Percentiles rank a stretch among this genome's conserved stretches.
Conservation (phyloP, 2,113 vertebrate genomes). For the Columba livia region DNA sequence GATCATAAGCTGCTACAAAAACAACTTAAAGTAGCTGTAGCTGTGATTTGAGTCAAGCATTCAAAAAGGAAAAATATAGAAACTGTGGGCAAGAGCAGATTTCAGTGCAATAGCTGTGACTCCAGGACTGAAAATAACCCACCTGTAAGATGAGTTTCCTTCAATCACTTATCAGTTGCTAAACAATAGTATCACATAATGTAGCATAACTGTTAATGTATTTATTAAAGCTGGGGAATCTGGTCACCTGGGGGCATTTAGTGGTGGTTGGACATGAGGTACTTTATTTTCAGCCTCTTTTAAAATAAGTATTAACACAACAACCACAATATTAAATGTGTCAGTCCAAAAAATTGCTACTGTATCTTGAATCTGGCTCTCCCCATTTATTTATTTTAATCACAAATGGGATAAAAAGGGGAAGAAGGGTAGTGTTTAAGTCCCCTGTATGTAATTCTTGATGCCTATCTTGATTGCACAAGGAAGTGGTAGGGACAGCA, state of each 20-base stretch:
- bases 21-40: neutral
- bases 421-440: neutral
- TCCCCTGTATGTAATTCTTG: neutral
- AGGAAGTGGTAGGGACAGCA: neutral
- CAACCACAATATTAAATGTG: neutral
- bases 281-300: neutral
- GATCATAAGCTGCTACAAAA: neutral
- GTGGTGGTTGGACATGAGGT: neutral
- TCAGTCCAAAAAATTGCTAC: neutral
- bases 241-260: neutral
- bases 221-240: neutral
- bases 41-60: neutral
- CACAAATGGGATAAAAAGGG: neutral
- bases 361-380: neutral
- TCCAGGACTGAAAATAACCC: neutral
- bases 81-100: neutral
- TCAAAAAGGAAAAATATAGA: neutral
- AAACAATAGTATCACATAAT: neutral
- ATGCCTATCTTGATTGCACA: neutral
- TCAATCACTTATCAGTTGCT: neutral
- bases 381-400: neutral
- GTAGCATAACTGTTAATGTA: rapidly evolving
- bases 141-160: neutral
- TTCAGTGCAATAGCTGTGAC: neutral
- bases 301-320: neutral